phyloP scores from a whole-genome alignment of 1,140 invertebrate species.

The Achatina immaculata region DNA sequence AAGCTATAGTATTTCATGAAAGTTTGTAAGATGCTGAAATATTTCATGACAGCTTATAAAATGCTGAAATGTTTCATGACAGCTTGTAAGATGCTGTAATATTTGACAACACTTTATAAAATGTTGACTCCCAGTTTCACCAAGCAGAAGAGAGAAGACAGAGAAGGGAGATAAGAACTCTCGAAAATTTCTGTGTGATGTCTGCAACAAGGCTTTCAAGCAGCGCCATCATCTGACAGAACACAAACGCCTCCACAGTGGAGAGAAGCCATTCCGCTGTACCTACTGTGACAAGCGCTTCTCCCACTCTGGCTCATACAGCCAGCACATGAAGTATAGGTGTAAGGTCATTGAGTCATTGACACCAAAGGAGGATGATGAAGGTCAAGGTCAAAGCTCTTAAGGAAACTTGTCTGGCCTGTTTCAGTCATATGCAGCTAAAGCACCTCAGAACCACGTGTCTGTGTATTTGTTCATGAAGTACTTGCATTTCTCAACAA shows the following conservation, averaged over 20 bases:
- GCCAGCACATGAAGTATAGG: slow-evolving; percentile 99
- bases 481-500: no score
- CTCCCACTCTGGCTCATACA: slow-evolving; percentile 98
- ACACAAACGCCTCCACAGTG: slow-evolving; percentile 96
- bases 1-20: no score
- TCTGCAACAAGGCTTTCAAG: slow-evolving; percentile 98
- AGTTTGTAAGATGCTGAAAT: no score
- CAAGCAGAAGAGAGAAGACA: slow-evolving; percentile 19
- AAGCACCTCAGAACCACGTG: no score
- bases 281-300: slow-evolving; percentile 98
- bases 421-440: no score
- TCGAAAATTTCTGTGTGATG: slow-evolving; percentile 80
- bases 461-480: no score
- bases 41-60: no score
- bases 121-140: no score
- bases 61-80: no score
- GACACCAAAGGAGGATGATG: slow-evolving; percentile 31
- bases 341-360: slow-evolving; percentile 71
- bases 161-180: slow-evolving; percentile 64
- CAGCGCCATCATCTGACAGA: slow-evolving; percentile 99
- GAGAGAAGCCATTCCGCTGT: slow-evolving; percentile 98
- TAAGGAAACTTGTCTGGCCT: background rate
- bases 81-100: no score
- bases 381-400: slow-evolving; percentile 3
- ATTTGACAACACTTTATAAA: no score